A percentile compares a stretch with the other conserved stretches of the same genome.
Evolutionary conservation across 2,888 invertebrate genomes (phyloP).

Genomic region (Tenthredo mesomela): DNA sequence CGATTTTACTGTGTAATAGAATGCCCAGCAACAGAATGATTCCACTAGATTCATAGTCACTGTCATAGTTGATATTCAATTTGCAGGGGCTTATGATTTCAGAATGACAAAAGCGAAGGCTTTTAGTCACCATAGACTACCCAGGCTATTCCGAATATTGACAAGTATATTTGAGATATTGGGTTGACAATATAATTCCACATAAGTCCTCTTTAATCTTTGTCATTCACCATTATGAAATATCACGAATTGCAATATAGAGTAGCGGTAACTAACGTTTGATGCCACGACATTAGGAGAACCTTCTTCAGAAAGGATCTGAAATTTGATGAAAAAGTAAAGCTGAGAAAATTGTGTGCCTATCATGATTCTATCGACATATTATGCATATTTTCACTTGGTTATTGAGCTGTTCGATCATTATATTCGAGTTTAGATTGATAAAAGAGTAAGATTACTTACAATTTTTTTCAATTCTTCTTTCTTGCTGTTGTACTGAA

Average conservation of each 20-base stretch:
- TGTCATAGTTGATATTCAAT: not conserved
- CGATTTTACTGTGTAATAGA: not conserved
- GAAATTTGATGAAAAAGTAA: not conserved
- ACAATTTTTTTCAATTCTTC: constrained; percentile 40
- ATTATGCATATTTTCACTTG: not conserved
- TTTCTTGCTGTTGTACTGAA: constrained; percentile 39
- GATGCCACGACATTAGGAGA: not conserved
- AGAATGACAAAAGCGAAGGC: not conserved
- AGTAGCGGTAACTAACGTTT: constrained; percentile 12
- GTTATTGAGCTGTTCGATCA: not conserved
- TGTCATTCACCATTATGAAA: not conserved
- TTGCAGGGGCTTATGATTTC: not conserved
- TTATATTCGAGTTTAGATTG: not conserved
- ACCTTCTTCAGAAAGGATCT: constrained; percentile 13
- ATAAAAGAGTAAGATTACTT: not conserved
- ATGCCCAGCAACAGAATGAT: not conserved
- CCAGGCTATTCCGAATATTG: not conserved
- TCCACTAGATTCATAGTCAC: not conserved
- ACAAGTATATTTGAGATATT: not conserved
- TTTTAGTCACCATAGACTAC: not conserved
- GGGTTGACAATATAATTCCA: not conserved
- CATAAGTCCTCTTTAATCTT: not conserved
- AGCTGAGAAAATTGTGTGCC: not conserved
- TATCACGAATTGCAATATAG: not conserved
- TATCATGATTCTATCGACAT: not conserved